Conservation (phyloP, 2,888 invertebrate species). For the Aporophyla lueneburgensis region DNA sequence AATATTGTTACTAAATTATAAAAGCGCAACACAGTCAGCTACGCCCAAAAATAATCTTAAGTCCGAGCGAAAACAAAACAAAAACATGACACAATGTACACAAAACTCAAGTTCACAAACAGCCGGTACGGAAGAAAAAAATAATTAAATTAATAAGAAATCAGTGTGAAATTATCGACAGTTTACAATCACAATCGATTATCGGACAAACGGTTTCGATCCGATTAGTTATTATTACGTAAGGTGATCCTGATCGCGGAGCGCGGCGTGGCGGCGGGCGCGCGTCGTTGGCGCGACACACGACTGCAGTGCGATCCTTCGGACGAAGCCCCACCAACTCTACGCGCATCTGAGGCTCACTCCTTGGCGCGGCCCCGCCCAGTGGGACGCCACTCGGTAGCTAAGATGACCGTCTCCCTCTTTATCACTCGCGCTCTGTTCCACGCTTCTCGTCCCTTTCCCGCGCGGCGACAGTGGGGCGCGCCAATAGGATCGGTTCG, state of each 20-base stretch:
- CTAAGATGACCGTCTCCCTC: constrained; percentile 90
- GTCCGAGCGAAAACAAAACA: constrained; percentile 85
- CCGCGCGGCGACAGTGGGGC: constrained; percentile 89
- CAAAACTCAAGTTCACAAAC: constrained; percentile 82
- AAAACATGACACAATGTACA: constrained; percentile 83
- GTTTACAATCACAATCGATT: constrained; percentile 88
- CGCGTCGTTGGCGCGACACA: constrained; percentile 87
- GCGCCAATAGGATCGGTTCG: constrained; percentile 90
- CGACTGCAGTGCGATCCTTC: constrained; percentile 91
- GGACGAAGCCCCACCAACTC: constrained; percentile 91
- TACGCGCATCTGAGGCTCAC: constrained; percentile 92
- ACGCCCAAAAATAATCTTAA: constrained; percentile 83
- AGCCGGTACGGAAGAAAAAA: constrained; percentile 65
- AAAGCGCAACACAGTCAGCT: constrained; percentile 81
- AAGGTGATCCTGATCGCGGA: constrained; percentile 81
- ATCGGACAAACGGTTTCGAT: constrained; percentile 84
- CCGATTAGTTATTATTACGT: constrained; percentile 88
- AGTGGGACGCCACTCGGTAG: constrained; percentile 90
- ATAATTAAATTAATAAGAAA: constrained; percentile 74
- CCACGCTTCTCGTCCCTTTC: constrained; percentile 81
- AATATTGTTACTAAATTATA: constrained; percentile 76
- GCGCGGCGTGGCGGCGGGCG: constrained; percentile 83
- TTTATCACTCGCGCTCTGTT: constrained; percentile 78
- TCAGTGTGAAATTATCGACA: constrained; percentile 77
- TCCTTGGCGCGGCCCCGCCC: constrained; percentile 92